These are phyloP conservation scores for Nephila pilipes DNA, from an alignment of 1,140 invertebrate species.

Conservation along the genomic window DNA sequence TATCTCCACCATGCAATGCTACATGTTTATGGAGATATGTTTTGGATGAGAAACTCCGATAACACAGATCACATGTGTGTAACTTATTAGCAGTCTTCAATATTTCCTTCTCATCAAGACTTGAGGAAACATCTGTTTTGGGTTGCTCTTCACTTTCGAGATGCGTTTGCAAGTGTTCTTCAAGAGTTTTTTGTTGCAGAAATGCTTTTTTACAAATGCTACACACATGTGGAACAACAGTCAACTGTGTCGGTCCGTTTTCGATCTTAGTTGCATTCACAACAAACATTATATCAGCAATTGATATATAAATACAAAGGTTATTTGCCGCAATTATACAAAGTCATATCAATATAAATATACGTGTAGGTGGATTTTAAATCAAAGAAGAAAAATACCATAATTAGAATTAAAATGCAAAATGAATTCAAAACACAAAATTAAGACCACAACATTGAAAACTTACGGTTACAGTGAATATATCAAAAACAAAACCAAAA, in stretches of 20 bases:
- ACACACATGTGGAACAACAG: conserved; percentile 57
- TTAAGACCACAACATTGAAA: too few relatives aligned
- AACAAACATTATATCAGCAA: conserved; percentile 10
- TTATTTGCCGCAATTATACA: too few relatives aligned
- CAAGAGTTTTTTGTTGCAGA: conserved; percentile 13
- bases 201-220: conserved; percentile 67
- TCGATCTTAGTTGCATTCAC: conserved; percentile 21
- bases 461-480: too few relatives aligned
- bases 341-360: too few relatives aligned
- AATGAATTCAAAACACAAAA: too few relatives aligned
- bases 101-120: not conserved
- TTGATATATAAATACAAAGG: too few relatives aligned
- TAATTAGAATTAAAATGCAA: too few relatives aligned
- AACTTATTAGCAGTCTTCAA: conserved; percentile 21
- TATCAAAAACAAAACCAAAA: too few relatives aligned
- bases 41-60: conserved; percentile 39
- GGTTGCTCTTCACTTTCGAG: not conserved
- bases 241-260: conserved; percentile 32
- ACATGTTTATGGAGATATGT: conserved; percentile 57
- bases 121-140: too few relatives aligned
- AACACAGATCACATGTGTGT: conserved; percentile 31
- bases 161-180: conserved; percentile 33
- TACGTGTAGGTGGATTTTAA: too few relatives aligned
- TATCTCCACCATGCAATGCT: conserved; percentile 40
- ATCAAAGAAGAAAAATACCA: too few relatives aligned